Percentiles rank a stretch among this genome's conserved stretches.
These are phyloP conservation scores for Tiliacea aurago DNA, from an alignment of 2,888 invertebrate species.

Conservation along the genomic window DNA sequence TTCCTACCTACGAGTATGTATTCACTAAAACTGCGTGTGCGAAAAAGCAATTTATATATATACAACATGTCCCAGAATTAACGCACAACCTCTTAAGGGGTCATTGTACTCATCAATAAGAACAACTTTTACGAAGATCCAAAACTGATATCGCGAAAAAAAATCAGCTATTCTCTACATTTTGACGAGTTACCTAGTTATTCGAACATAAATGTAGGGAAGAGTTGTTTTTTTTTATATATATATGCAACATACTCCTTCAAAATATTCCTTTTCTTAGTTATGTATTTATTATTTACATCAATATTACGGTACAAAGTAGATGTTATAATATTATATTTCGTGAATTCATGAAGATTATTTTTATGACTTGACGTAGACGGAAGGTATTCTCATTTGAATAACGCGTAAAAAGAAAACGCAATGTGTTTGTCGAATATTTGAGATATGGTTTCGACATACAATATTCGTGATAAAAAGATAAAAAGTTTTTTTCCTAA, in stretches of 20 bases:
- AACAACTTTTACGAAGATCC: too few species aligned
- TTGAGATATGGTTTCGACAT: constrained; percentile 52
- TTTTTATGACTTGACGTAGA: constrained; percentile 74
- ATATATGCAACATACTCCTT: too few species aligned
- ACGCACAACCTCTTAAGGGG: too few species aligned
- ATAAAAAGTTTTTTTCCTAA: constrained; percentile 37
- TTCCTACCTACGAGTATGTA: too few species aligned
- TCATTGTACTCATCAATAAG: too few species aligned
- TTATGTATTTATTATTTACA: not conserved
- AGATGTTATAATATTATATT: constrained; percentile 33
- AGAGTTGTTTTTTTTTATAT: too few species aligned
- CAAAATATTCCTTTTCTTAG: not conserved
- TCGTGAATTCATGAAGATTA: constrained; percentile 36
- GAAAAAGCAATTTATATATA: not conserved
- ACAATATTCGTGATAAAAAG: constrained; percentile 39
- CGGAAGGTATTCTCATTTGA: constrained; percentile 76
- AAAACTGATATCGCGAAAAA: too few species aligned
- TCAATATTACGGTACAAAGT: constrained; percentile 10
- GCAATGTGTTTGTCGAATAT: constrained; percentile 58
- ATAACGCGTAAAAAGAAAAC: constrained; percentile 77
- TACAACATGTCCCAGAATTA: too few species aligned
- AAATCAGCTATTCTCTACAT: too few species aligned
- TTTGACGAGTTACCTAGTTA: too few species aligned
- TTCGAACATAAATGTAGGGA: too few species aligned
- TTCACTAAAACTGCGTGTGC: not conserved